Evolutionary conservation across 1,140 invertebrate species (phyloP).

Genomic region (Hetaerina americana): DNA sequence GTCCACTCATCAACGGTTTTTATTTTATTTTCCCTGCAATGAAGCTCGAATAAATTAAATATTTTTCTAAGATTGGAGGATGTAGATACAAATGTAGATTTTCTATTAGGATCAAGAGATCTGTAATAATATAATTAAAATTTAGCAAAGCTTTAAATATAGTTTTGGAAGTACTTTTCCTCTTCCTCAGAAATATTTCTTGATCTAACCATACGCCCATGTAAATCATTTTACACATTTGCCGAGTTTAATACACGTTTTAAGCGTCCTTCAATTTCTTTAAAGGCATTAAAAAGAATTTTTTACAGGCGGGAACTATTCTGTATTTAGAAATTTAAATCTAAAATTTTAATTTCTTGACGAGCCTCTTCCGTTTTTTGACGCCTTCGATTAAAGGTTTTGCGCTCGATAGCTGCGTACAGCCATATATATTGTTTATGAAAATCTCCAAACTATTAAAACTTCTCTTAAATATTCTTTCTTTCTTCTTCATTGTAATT

Average conservation of each 20-base stretch:
- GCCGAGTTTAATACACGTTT: no score
- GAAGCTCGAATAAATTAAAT: slow-evolving; percentile 15
- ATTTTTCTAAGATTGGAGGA: slow-evolving; percentile 19
- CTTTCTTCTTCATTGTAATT: slow-evolving; percentile 12
- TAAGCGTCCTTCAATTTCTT: no score
- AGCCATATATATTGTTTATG: slow-evolving; percentile 14
- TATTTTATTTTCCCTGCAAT: slow-evolving; percentile 18
- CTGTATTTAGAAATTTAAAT: slow-evolving; percentile 13
- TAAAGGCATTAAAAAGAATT: slow-evolving; percentile 18
- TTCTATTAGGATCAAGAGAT: slow-evolving; percentile 18
- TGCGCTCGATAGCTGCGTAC: slow-evolving; percentile 13
- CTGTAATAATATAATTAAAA: slow-evolving; percentile 20
- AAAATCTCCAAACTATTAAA: no score
- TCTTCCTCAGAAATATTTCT: slow-evolving; percentile 17
- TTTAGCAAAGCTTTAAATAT: slow-evolving; percentile 18
- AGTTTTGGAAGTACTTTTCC: slow-evolving; percentile 16
- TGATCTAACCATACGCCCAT: slow-evolving; percentile 17
- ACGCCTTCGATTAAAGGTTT: slow-evolving; percentile 12
- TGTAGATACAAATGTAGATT: slow-evolving; percentile 18
- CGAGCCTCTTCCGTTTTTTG: slow-evolving; percentile 14
- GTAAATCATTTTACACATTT: slow-evolving; percentile 10
- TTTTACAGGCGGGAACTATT: slow-evolving; percentile 18
- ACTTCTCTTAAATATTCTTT: slow-evolving; percentile 14
- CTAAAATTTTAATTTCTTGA: slow-evolving; percentile 13
- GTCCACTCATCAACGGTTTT: slow-evolving; percentile 16